phyloP scores from a whole-genome alignment of 2,113 vertebrate species.

The Plecturocebus donacophilus region DNA sequence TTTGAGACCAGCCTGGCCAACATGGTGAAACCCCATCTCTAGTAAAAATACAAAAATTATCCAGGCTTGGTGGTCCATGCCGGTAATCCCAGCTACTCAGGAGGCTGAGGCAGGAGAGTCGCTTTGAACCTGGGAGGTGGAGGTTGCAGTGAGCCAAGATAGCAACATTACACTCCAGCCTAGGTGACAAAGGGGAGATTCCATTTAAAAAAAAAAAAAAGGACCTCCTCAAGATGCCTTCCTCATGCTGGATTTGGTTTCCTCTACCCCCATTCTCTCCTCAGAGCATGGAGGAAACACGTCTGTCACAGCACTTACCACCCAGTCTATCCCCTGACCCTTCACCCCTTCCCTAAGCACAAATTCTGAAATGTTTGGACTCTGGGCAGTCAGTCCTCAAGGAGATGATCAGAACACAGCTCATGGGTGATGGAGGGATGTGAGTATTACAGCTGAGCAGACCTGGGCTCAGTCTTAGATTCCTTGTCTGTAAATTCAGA shows the following conservation, averaged over 20 bases:
- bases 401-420: not conserved
- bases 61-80: no score
- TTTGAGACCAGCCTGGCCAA: no score
- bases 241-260: not conserved
- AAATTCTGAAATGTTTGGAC: not conserved
- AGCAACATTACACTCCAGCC: no score
- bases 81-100: no score
- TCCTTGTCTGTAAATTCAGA: not conserved
- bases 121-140: no score
- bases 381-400: not conserved
- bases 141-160: no score
- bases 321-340: not conserved
- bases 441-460: not conserved
- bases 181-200: rapidly evolving
- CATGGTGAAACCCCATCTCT: no score
- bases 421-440: not conserved
- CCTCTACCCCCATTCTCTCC: not conserved
- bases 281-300: not conserved
- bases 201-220: no score
- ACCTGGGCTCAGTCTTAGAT: not conserved
- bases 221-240: not conserved
- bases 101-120: no score
- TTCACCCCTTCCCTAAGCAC: not conserved
- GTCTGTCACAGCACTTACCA: not conserved
- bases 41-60: no score